Conservation (phyloP, 2,888 invertebrate genomes). For the Agrypnus murinus region DNA sequence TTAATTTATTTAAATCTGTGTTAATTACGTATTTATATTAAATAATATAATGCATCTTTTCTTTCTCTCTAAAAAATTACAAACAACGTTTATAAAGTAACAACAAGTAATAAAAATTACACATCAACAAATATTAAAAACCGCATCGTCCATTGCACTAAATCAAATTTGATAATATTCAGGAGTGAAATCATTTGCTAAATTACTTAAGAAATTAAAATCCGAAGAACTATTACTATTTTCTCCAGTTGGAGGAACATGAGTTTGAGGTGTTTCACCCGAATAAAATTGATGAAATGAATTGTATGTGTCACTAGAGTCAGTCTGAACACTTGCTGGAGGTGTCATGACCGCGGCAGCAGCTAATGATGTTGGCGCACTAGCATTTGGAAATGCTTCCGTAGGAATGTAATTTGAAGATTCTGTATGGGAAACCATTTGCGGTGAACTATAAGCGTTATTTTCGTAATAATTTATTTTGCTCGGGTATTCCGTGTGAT, state of each 20-base stretch:
- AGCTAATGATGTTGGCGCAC: constrained; percentile 70
- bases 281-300: constrained; percentile 84
- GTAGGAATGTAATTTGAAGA: constrained; percentile 72
- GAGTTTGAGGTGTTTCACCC: constrained; percentile 67
- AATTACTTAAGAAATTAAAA: constrained; percentile 93
- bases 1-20: constrained; percentile 7
- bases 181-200: constrained; percentile 94
- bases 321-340: constrained; percentile 75
- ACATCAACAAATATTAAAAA: constrained; percentile 55
- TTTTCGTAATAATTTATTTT: constrained; percentile 75
- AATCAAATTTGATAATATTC: constrained; percentile 88
- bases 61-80: constrained; percentile 29
- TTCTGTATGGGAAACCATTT: constrained; percentile 70
- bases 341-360: constrained; percentile 77
- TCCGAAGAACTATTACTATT: constrained; percentile 95
- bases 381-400: constrained; percentile 71
- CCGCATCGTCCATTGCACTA: constrained; percentile 65
- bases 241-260: constrained; percentile 75
- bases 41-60: background rate
- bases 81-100: constrained; percentile 47
- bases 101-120: constrained; percentile 48
- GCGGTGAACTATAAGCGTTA: constrained; percentile 71
- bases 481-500: constrained; percentile 62
- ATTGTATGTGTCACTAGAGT: constrained; percentile 79
- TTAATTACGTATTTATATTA: background rate